Evolutionary conservation across 1,140 invertebrate species (phyloP).

Genomic region (Meloidogyne floridensis): DNA sequence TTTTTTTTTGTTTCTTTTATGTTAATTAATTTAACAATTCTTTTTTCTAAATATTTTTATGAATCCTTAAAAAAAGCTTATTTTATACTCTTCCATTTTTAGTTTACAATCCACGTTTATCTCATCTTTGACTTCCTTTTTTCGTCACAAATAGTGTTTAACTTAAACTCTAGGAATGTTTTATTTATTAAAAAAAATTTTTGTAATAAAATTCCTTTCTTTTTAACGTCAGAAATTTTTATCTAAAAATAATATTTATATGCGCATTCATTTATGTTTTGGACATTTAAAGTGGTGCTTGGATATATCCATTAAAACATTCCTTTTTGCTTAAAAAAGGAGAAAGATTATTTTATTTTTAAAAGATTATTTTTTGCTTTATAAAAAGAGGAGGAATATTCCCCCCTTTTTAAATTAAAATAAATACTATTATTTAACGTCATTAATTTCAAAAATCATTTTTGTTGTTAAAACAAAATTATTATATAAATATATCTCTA

Average conservation of each 20-base stretch:
- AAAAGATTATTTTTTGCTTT: not conserved
- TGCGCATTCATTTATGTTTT: not conserved
- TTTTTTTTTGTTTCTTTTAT: too few species aligned
- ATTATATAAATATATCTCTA: not conserved
- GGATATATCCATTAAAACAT: not conserved
- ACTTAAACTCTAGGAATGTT: not conserved
- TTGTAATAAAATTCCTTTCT: not conserved
- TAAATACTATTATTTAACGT: constrained; percentile 1
- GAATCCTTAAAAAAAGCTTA: not conserved
- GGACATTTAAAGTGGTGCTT: not conserved
- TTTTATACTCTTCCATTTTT: not conserved
- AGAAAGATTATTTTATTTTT: not conserved
- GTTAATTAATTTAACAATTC: not conserved
- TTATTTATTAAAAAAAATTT: not conserved
- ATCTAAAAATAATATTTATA: not conserved
- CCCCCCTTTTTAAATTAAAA: not conserved
- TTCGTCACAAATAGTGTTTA: too few species aligned
- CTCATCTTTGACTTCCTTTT: too few species aligned
- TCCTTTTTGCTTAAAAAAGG: not conserved
- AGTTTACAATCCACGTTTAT: not conserved
- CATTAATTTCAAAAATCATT: constrained; percentile 5
- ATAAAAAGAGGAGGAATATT: too few species aligned
- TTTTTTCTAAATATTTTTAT: not conserved
- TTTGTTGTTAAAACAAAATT: not conserved
- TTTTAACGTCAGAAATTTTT: not conserved